Conservation (phyloP, 2,113 vertebrate species). For the Meles meles region DNA sequence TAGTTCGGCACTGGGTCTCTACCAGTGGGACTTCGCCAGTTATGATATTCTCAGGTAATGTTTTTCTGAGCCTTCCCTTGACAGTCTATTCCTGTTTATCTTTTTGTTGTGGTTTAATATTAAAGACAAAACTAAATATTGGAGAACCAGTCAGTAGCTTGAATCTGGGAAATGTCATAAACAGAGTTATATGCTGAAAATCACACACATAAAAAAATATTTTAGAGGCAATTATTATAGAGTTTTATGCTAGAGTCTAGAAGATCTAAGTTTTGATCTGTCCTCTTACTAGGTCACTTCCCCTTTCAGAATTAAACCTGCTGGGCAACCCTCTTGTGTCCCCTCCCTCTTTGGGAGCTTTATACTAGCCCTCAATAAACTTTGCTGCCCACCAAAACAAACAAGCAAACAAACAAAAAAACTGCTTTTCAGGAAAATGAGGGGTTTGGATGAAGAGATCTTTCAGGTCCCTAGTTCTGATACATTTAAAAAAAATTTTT, state of each 20-base stretch:
- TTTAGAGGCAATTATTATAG: not conserved
- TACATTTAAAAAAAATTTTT: not conserved
- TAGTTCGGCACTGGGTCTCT: constrained; percentile 96
- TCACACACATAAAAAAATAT: not conserved
- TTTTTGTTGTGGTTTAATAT: not conserved
- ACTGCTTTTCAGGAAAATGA: constrained; percentile 8
- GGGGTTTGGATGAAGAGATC: not conserved
- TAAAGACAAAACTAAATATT: not conserved
- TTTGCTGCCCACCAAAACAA: not conserved
- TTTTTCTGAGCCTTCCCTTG: constrained; percentile 19
- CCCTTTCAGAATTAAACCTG: not conserved
- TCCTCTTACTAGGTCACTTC: not conserved
- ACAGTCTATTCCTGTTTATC: not conserved
- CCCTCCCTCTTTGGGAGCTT: not conserved
- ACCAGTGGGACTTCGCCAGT: constrained; percentile 99
- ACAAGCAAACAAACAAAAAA: not conserved
- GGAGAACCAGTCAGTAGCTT: not conserved
- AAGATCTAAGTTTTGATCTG: not conserved
- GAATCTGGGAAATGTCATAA: not conserved
- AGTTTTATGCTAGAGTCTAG: not conserved
- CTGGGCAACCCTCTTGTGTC: not conserved
- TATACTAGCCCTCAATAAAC: not conserved
- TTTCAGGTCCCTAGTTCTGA: not conserved
- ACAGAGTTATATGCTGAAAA: not conserved
- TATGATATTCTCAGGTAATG: constrained; percentile 95